Evolutionary conservation across 2,888 invertebrate genomes (phyloP), one percentile per base, ranked within the genome.

Genomic region (Agrotis puta): DNA sequence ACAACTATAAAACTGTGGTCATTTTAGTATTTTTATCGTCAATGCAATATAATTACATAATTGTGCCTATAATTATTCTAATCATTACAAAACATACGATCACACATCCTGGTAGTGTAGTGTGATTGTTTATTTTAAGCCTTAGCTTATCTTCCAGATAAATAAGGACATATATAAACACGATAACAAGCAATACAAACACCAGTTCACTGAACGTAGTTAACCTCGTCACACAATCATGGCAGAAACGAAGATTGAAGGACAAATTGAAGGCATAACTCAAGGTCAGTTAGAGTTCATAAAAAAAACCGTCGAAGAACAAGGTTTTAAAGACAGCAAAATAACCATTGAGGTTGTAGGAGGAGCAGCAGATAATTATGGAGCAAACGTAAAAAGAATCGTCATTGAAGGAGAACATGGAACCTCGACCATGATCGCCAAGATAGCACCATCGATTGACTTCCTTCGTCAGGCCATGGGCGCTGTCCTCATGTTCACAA

Each of bases 371-470:
- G 91, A 91, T 18, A 91, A 90, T 73, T 91, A 86, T 67, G 76
- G 68, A 14, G 86, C 90, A 20, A 82, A 69, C 43, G 85, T 88
- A 0, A 89, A 85, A 70, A 81, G 89, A 66, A 82, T 90, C 24
- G 79, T 66, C 1, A 81, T 88, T 11, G 73, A 86, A 76, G 74
- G 81, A 33, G 85, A 87, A 18, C 73, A 86, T 73, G 87, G 83
- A 18, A 73, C 22, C 3, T n/a, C 75, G 9, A 54, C 64, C 22
- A 88, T 93, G 79, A 83, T 93, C 11, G 92, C 88, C 0, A 93
- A 93, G 82, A 79, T 92, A n/a, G 91, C 92, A 9, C 87, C 91
- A 1, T 33, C 75, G 0, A 5, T 57, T 0, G 87, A 88, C 74
- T 33, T 58, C n/a, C 1, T 84, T 14, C 83, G 91, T 39, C 6